These are phyloP conservation scores for Chionoecetes opilio DNA, from an alignment of 1,140 invertebrate genomes.

Conservation along the genomic window DNA sequence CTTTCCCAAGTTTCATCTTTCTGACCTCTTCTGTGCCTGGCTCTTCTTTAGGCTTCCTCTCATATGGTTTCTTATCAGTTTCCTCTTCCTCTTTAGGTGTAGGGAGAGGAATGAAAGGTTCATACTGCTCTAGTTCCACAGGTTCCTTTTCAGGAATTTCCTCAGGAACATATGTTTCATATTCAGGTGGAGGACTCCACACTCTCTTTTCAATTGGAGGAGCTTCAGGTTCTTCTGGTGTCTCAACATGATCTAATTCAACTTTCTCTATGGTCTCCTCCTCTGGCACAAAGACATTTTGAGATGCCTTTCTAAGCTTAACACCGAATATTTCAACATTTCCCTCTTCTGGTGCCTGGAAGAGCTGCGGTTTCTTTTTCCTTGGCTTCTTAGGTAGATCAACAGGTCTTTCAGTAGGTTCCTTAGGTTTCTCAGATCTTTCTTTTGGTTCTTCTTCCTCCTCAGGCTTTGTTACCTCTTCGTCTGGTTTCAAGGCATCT, in stretches of 20 bases:
- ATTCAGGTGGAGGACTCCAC: conserved; percentile 69
- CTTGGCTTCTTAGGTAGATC: conserved; percentile 43
- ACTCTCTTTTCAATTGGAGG: conserved; percentile 57
- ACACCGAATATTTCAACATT: conserved; percentile 50
- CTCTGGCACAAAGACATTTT: conserved; percentile 66
- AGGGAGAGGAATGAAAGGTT: conserved; percentile 11
- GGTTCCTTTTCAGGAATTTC: conserved; percentile 75
- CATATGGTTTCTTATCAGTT: conserved; percentile 59
- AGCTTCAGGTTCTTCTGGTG: conserved; percentile 66
- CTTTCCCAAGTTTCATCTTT: conserved; percentile 66
- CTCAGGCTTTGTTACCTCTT: conserved; percentile 34
- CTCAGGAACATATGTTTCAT: conserved; percentile 71
- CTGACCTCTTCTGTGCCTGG: conserved; percentile 53
- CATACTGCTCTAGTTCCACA: conserved; percentile 67
- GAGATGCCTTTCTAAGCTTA: conserved; percentile 53
- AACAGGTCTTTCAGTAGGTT: conserved; percentile 20
- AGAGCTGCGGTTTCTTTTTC: conserved; percentile 33
- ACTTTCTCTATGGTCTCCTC: conserved; percentile 65
- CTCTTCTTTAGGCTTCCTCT: conserved; percentile 67
- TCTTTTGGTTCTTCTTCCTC: conserved; percentile 38
- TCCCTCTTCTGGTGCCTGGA: conserved; percentile 51
- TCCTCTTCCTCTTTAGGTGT: conserved; percentile 61
- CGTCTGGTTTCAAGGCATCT: not conserved
- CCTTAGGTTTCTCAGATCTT: conserved; percentile 48
- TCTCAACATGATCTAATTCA: conserved; percentile 72